These are phyloP conservation scores for Drosophila acutilabella DNA, from an alignment of 2,888 invertebrate species.

Conservation along the genomic window DNA sequence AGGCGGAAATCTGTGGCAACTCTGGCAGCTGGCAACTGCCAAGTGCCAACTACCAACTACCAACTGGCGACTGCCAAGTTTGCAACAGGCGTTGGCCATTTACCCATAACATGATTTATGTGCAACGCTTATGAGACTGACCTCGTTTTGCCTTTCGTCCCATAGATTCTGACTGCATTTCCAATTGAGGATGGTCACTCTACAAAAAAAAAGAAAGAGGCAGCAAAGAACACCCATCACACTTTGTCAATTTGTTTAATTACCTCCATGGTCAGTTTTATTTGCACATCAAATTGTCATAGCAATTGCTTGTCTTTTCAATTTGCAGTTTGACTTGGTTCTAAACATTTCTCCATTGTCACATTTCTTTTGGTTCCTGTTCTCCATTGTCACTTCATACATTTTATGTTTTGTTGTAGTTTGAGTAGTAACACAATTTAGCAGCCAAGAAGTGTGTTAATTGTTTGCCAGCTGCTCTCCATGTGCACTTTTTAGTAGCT, in stretches of 20 bases:
- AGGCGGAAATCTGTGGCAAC: slow-evolving; percentile 74
- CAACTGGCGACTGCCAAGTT: slow-evolving; percentile 16
- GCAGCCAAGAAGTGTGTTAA: no score
- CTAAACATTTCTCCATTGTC: not conserved
- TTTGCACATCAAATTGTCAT: slow-evolving; percentile 4
- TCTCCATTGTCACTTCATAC: no score
- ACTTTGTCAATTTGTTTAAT: slow-evolving; percentile 28
- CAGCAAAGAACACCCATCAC: not conserved
- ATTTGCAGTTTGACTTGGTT: not conserved
- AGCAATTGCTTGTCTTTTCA: slow-evolving; percentile 2
- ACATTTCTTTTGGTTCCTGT: not conserved
- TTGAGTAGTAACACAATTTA: no score
- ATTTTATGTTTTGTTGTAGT: no score
- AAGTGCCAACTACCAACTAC: slow-evolving; percentile 15
- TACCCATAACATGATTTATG: slow-evolving; percentile 74
- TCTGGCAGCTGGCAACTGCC: slow-evolving; percentile 28
- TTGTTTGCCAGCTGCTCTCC: not conserved
- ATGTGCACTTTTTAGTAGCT: not conserved
- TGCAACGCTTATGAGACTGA: slow-evolving; percentile 58
- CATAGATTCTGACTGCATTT: slow-evolving; percentile 29
- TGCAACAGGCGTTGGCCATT: slow-evolving; percentile 71
- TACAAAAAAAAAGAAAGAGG: not conserved
- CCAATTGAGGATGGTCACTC: slow-evolving; percentile 25
- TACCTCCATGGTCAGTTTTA: slow-evolving; percentile 27
- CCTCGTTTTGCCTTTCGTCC: slow-evolving; percentile 37